Evolutionary conservation across 2,888 invertebrate genomes (phyloP).

Genomic region (Epirrita christyi): DNA sequence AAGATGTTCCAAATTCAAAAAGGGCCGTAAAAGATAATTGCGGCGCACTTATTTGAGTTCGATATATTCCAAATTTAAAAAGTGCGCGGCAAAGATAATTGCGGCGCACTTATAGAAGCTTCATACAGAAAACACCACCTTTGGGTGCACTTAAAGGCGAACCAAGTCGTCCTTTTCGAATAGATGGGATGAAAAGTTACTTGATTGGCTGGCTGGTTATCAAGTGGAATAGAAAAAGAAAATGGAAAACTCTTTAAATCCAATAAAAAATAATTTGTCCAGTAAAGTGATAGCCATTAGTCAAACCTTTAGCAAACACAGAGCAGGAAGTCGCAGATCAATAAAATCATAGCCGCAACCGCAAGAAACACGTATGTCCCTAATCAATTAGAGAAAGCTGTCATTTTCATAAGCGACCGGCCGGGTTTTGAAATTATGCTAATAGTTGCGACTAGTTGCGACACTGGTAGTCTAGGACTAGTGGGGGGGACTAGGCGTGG

Average conservation of each 20-base stretch:
- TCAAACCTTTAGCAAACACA: not conserved
- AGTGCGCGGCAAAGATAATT: too few species aligned
- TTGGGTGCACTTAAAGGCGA: too few species aligned
- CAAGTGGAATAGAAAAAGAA: not conserved
- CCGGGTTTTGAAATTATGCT: conserved; percentile 30
- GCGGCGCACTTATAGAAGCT: too few species aligned
- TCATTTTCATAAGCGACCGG: conserved; percentile 21
- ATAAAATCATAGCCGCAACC: conserved; percentile 14
- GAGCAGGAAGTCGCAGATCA: conserved; percentile 1
- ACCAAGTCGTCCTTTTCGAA: too few species aligned
- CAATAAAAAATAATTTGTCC: not conserved
- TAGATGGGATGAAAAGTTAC: not conserved
- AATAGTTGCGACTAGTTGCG: conserved; percentile 27
- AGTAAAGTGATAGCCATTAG: not conserved
- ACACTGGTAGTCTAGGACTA: conserved; percentile 35
- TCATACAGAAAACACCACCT: too few species aligned
- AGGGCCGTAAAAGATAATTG: too few species aligned
- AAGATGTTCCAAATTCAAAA: too few species aligned
- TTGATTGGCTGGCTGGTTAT: not conserved
- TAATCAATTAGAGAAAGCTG: conserved; percentile 31
- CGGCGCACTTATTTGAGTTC: too few species aligned
- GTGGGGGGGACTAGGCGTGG: conserved; percentile 43
- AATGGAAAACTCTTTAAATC: not conserved
- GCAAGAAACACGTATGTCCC: conserved; percentile 16
- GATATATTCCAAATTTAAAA: too few species aligned